Conservation (phyloP, 2,113 vertebrate genomes). For the Apodemus sylvaticus region DNA sequence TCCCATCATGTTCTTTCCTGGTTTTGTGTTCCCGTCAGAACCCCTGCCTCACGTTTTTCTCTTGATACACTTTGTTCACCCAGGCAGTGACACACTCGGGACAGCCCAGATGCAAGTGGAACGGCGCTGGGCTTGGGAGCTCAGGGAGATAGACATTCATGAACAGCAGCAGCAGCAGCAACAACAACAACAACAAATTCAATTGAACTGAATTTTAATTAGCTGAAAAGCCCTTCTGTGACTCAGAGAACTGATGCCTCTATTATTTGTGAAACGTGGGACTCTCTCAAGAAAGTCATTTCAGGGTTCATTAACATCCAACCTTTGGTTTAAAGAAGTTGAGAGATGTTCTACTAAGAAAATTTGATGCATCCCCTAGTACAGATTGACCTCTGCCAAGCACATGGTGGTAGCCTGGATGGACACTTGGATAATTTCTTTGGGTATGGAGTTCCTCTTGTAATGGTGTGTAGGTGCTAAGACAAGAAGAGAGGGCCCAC, state of each 20-base stretch:
- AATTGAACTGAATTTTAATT: not conserved
- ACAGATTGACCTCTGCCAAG: not conserved
- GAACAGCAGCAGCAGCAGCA: not conserved
- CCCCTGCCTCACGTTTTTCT: not conserved
- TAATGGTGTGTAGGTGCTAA: not conserved
- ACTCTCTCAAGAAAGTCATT: constrained; percentile 47
- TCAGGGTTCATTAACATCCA: constrained; percentile 4
- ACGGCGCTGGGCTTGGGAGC: no score
- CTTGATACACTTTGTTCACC: not conserved
- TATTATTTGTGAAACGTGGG: not conserved
- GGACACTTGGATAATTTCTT: not conserved
- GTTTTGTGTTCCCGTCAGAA: not conserved
- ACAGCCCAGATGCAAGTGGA: not conserved
- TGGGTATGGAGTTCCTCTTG: not conserved
- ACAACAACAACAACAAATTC: not conserved
- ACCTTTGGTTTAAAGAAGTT: not conserved
- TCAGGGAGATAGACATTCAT: not conserved
- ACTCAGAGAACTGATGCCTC: not conserved
- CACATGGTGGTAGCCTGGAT: not conserved
- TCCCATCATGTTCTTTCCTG: not conserved
- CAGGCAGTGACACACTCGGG: no score
- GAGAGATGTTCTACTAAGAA: not conserved
- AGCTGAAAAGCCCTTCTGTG: not conserved
- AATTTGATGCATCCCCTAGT: not conserved
- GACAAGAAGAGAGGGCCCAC: not conserved